Base-by-base conservation (phyloP, 2,888 invertebrate genomes). In the Tachina fera region DNA sequence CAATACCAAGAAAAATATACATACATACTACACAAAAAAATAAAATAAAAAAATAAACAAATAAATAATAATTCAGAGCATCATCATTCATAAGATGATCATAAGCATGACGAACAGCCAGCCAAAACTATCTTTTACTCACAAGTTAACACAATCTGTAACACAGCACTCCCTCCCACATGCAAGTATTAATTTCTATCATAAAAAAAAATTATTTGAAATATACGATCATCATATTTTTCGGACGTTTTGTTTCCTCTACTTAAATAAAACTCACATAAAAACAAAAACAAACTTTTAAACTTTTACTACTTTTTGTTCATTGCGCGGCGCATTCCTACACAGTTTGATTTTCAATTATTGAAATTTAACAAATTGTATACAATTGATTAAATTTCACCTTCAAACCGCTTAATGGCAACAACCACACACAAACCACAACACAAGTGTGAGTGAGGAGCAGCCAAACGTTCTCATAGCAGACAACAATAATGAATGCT, bases 361-460 rank as follows among this genome's bases (percentile, higher is more conserved):
- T 77, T 89, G 89, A 90, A 90, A 89, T 89, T 89, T 90, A 91
- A 91, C 91, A 91, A 91, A 91, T 91, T 91, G 91, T 91, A 90
- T 89, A 90, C 90, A 91, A 91, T 91, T 91, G 91, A 91, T 91
- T 91, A 90, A 89, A 89, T 90, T 91, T 89, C 75, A 83, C 19
- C 61, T 61, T 61, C 60, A 70, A 85, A 82, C 65, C 31, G 56
- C 63, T 11, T 41, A 63, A 74, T 53, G 63, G 22, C 41, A 68
- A 43, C 8, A 53, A 11, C 9, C n/a, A 9, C 10, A 58, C 22
- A 58, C 14, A 19, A 22, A 31, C 41, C 41, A 13, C 1, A 31
- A 31, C 14, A 22, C 68, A 71, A 78, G 78, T 70, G 63, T 39
- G 31, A 47, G 63, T 39, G 31, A 47, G 51, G 22, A 56, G 49